Evolutionary conservation across 2,888 invertebrate species (phyloP), one percentile per base, ranked within the genome.

Genomic region (Acleris holmiana): DNA sequence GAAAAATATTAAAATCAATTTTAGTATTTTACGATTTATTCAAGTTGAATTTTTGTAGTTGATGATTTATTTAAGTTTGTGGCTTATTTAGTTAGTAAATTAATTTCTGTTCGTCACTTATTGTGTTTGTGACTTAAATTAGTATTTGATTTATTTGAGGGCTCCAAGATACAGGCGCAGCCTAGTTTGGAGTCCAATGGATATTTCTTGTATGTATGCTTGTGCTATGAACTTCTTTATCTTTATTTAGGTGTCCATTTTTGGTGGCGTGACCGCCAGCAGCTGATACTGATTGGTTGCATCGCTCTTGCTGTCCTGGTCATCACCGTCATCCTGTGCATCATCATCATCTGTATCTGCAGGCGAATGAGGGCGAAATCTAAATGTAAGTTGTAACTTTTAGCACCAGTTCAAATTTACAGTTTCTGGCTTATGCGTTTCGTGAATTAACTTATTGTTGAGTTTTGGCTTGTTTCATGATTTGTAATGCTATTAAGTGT

Each of bases 311-410:
- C 90, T 1, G 74, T 90, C 2, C 80, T 93, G 4, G 83, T 93
- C 72, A 78, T 93, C 74, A 94, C 96, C 53, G 95, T 97, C 68
- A 94, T 97, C 73, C 95, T 98, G 66, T 96, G 97, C 89, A 95
- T 97, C 85, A 95, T 97, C 82, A 96, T 98, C 82, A 95, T 97
- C 83, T 95, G 97, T 83, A 95, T 98, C 75, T 98, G 98, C 85
- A 93, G 97, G 73, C 94, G 97, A 75, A 96, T 97, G 93, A 94
- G 97, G 76, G 95, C 95, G 59, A 95, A 95, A 74, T 95, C 95
- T 74, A 97, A 97, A 95, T 97, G 97, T 97, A 93, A 96, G 96
- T 94, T 46, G 50, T 60, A 17, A 19, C 46, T 47, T 50, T 17
- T 62, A 46, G 19, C 44, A n/a, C 7, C 18, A 35, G 10, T 13